Evolutionary conservation across 2,113 vertebrate genomes (phyloP).

Genomic region (Pollimyrus isidori): DNA sequence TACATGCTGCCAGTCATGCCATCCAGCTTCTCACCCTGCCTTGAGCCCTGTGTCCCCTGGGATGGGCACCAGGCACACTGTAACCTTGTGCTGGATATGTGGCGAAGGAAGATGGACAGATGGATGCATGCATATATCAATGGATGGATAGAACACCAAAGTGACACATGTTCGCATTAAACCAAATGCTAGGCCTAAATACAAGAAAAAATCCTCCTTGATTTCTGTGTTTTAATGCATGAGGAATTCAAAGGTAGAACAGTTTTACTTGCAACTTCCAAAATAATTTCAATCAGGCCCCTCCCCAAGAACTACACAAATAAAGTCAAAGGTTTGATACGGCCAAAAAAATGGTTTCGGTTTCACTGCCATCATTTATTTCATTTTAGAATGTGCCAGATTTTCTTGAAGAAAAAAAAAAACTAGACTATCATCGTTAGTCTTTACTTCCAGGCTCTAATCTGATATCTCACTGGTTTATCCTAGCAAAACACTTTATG

Average conservation of each 20-base stretch:
- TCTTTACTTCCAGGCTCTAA: not conserved
- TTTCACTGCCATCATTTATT: not conserved
- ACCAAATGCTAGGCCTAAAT: not conserved
- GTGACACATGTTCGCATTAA: not conserved
- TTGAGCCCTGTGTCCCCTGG: no score
- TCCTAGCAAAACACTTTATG: not conserved
- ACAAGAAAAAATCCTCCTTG: not conserved
- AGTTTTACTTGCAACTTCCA: not conserved
- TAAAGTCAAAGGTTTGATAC: not conserved
- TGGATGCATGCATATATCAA: not conserved
- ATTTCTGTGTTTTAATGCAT: not conserved
- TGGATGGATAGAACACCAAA: not conserved
- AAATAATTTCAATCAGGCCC: not conserved
- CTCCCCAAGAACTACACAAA: not conserved
- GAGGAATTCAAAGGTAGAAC: not conserved
- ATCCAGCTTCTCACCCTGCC: not conserved
- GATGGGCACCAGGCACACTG: not conserved
- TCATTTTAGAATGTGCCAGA: not conserved
- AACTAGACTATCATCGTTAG: not conserved
- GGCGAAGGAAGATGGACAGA: not conserved
- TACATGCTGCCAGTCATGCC: not conserved
- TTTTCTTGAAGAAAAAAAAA: not conserved
- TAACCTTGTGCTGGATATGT: not conserved
- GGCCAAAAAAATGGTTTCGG: not conserved
- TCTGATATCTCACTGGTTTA: not conserved